Evolutionary conservation across 2,888 invertebrate species (phyloP).

Genomic region (Cyrtodaria siliqua): DNA sequence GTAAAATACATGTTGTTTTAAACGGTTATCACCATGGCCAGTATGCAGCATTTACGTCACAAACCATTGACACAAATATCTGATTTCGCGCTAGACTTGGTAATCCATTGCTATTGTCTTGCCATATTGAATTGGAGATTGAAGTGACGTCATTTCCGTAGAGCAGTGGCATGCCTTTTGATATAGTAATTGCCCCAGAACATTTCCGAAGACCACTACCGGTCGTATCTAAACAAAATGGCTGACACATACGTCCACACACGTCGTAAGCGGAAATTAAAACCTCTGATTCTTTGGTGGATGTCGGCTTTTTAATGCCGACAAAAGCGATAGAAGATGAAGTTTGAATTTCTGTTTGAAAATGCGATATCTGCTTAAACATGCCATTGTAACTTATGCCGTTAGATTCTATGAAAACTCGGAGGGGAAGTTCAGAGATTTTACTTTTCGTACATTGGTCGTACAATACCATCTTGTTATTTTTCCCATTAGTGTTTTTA

Average conservation of each 20-base stretch:
- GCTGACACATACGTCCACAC: slow-evolving; percentile 79
- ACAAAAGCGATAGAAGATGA: slow-evolving; percentile 69
- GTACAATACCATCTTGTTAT: slow-evolving; percentile 22
- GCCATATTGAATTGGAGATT: slow-evolving; percentile 25
- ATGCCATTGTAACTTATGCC: slow-evolving; percentile 78
- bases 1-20: too few relatives aligned
- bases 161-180: slow-evolving; percentile 20
- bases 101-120: slow-evolving; percentile 39
- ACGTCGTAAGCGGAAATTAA: slow-evolving; percentile 74
- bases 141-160: slow-evolving; percentile 43
- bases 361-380: slow-evolving; percentile 72
- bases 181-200: slow-evolving; percentile 36
- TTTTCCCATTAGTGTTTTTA: neutral
- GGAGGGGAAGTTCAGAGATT: neutral
- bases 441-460: slow-evolving; percentile 39
- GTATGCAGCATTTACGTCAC: slow-evolving; percentile 21
- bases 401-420: slow-evolving; percentile 73
- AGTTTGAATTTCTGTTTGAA: slow-evolving; percentile 53
- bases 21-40: slow-evolving; percentile 41
- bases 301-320: slow-evolving; percentile 71
- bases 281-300: slow-evolving; percentile 56
- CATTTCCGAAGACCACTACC: slow-evolving; percentile 20
- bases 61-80: slow-evolving; percentile 31
- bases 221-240: slow-evolving; percentile 62
- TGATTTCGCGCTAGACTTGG: slow-evolving; percentile 19